Evolutionary conservation across 2,113 vertebrate species (phyloP).

Genomic region (Myotis lucifugus): DNA sequence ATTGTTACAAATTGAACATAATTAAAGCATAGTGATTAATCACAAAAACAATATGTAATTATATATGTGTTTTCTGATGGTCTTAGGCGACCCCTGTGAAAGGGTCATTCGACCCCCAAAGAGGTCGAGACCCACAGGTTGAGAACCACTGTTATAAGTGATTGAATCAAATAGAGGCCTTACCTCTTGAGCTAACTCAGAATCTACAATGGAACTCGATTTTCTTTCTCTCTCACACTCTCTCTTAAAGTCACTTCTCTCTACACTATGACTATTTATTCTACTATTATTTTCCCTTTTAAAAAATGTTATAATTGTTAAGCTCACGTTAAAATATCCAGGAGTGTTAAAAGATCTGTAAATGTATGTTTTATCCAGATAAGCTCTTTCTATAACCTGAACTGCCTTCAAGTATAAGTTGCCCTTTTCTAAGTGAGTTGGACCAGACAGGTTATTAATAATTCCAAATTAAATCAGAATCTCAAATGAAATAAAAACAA

Average conservation of each 20-base stretch:
- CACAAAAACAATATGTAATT: too few species aligned
- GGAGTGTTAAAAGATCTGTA: not conserved
- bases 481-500: conserved; percentile 22
- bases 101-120: too few species aligned
- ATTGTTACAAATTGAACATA: too few species aligned
- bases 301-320: not conserved
- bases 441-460: conserved; percentile 33
- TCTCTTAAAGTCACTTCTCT: not conserved
- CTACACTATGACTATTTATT: not conserved
- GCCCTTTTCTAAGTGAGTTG: conserved; percentile 7
- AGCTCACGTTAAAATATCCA: not conserved
- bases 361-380: not conserved
- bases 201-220: not conserved
- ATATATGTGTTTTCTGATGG: too few species aligned
- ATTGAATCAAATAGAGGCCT: not conserved
- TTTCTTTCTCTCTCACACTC: not conserved
- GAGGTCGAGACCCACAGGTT: too few species aligned
- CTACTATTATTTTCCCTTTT: not conserved
- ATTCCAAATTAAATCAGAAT: conserved; percentile 38
- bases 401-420: conserved; percentile 5
- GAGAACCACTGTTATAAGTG: not conserved
- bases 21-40: too few species aligned
- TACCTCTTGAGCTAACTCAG: not conserved
- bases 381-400: not conserved
- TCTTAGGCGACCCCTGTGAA: too few species aligned